A percentile compares a stretch with the other conserved stretches of the same genome.
phyloP scores from a whole-genome alignment of 2,797 vertebrate genomes.

The Tiaroga cobitis region DNA sequence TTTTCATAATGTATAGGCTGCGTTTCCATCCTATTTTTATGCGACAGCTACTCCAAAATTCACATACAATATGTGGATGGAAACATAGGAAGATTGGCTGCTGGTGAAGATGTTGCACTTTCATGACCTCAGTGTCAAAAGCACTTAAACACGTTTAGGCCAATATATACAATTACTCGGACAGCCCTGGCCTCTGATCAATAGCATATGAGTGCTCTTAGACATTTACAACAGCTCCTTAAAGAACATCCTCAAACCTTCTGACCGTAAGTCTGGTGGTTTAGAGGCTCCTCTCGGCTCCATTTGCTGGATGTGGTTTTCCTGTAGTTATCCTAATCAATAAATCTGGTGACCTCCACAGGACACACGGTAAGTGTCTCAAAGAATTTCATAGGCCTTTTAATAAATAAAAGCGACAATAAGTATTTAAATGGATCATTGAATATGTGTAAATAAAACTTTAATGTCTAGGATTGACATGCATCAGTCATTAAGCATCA shows the following conservation, averaged over 20 bases:
- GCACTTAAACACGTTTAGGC: constrained; percentile 37
- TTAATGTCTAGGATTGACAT: neutral
- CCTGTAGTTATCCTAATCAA: constrained; percentile 69
- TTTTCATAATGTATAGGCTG: too few relatives aligned
- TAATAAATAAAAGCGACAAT: constrained; percentile 21
- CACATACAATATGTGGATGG: neutral
- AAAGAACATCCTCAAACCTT: constrained; percentile 49
- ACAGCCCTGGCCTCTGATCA: constrained; percentile 34
- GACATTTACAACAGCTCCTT: constrained; percentile 40
- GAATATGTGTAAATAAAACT: neutral
- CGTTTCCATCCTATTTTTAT: neutral
- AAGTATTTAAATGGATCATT: neutral
- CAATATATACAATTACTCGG: constrained; percentile 18
- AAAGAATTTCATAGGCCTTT: constrained; percentile 1
- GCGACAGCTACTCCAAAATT: neutral
- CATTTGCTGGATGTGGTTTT: constrained; percentile 67
- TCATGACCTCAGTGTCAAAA: constrained; percentile 24
- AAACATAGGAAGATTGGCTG: neutral
- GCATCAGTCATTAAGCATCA: neutral
- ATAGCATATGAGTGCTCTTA: constrained; percentile 44
- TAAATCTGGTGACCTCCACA: constrained; percentile 63
- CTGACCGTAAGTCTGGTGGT: constrained; percentile 30
- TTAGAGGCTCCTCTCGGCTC: constrained; percentile 8
- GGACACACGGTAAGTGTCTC: neutral
- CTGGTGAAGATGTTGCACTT: neutral